Evolutionary conservation across 1,140 invertebrate genomes (phyloP).

Genomic region (Heliothis virescens): DNA sequence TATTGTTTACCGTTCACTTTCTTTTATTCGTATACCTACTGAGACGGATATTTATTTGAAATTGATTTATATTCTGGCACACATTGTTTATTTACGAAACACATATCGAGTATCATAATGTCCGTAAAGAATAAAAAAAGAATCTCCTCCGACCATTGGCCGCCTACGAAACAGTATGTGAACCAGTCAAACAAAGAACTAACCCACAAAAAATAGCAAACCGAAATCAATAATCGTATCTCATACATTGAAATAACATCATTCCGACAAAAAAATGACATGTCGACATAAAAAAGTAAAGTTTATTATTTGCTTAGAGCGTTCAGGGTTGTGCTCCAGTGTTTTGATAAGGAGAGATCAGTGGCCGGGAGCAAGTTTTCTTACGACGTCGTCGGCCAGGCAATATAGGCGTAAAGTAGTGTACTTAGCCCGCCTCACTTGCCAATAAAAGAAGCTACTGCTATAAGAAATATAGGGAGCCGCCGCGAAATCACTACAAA

Average conservation of each 20-base stretch:
- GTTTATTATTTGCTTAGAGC: slow-evolving; percentile 37
- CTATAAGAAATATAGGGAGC: slow-evolving; percentile 44
- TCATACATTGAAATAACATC: slow-evolving; percentile 34
- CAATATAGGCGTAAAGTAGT: slow-evolving; percentile 56
- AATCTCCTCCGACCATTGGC: background rate
- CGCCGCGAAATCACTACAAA: slow-evolving; percentile 46
- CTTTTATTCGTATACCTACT: background rate
- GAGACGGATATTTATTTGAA: background rate
- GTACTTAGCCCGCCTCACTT: slow-evolving; percentile 51
- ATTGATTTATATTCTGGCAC: background rate
- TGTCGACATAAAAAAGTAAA: slow-evolving; percentile 25
- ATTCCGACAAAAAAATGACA: slow-evolving; percentile 34
- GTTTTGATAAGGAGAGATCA: slow-evolving; percentile 52
- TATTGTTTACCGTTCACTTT: background rate
- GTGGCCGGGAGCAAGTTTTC: slow-evolving; percentile 51
- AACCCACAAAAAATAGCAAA: slow-evolving; percentile 39
- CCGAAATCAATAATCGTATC: slow-evolving; percentile 42
- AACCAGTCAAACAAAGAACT: slow-evolving; percentile 32
- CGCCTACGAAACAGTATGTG: slow-evolving; percentile 29
- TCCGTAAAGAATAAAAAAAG: slow-evolving; percentile 20
- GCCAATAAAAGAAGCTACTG: slow-evolving; percentile 51
- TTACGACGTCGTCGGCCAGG: slow-evolving; percentile 42
- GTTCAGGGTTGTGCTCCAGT: slow-evolving; percentile 21
- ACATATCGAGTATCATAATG: slow-evolving; percentile 28
- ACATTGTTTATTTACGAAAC: slow-evolving; percentile 28